phyloP scores from a whole-genome alignment of 2,888 invertebrate species.

The Parnassius orleans region DNA sequence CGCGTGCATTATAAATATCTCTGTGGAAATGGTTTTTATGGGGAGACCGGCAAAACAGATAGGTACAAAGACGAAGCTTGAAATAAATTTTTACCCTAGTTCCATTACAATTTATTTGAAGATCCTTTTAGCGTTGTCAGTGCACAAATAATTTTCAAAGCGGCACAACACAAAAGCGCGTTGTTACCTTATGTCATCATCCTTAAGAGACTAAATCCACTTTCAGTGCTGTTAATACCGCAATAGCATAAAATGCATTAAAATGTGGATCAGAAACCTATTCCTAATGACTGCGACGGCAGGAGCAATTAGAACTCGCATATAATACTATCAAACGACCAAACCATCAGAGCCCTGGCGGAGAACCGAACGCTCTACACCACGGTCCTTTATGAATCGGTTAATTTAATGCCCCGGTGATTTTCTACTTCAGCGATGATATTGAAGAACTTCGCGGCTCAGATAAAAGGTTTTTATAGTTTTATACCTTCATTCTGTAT shows the following conservation, averaged over 20 bases:
- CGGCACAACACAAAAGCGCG: neutral
- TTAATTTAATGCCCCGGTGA: constrained; percentile 39
- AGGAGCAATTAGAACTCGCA: constrained; percentile 41
- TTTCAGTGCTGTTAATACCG: constrained; percentile 8
- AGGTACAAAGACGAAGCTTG: neutral
- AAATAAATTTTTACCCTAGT: constrained; percentile 17
- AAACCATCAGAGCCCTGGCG: constrained; percentile 5
- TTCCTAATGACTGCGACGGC: constrained; percentile 37
- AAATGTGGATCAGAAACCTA: constrained; percentile 42
- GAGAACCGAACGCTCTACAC: neutral
- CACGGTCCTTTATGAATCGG: constrained; percentile 20
- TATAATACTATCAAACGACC: constrained; percentile 38
- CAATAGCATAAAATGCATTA: constrained; percentile 37
- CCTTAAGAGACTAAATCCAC: constrained; percentile 8
- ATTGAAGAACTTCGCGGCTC: constrained; percentile 37
- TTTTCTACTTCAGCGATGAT: constrained; percentile 47
- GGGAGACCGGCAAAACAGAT: too few relatives aligned
- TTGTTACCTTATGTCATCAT: constrained; percentile 10
- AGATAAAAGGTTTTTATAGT: constrained; percentile 50
- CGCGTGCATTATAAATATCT: too few relatives aligned
- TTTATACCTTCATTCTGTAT: constrained; percentile 44
- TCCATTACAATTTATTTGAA: constrained; percentile 16
- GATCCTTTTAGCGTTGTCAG: constrained; percentile 20
- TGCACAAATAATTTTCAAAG: constrained; percentile 25
- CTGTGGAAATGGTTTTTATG: too few relatives aligned